These are phyloP conservation scores for Sphaeridia pumilis DNA, from an alignment of 2,888 invertebrate genomes.

Conservation along the genomic window DNA sequence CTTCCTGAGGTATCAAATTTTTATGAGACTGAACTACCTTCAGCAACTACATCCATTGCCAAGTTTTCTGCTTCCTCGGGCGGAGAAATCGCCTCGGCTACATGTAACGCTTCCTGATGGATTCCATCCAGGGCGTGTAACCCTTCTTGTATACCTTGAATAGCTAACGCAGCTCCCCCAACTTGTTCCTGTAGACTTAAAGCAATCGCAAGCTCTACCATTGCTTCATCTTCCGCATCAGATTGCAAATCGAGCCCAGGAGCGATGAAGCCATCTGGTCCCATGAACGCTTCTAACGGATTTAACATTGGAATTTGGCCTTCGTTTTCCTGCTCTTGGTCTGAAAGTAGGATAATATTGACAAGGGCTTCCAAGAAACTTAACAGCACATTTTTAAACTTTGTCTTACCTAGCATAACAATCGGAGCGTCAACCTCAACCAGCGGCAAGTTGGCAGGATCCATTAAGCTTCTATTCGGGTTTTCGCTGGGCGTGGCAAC, in stretches of 20 bases:
- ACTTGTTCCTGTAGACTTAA: slow-evolving; percentile 79
- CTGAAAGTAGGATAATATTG: neutral
- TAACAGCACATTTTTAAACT: neutral
- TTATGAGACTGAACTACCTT: neutral
- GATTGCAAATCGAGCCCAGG: slow-evolving; percentile 64
- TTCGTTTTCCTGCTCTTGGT: slow-evolving; percentile 25
- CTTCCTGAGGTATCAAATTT: slow-evolving; percentile 10
- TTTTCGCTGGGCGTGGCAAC: slow-evolving; percentile 3
- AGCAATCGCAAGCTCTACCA: slow-evolving; percentile 92
- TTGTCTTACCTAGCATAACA: slow-evolving; percentile 28
- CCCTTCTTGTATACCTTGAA: slow-evolving; percentile 40
- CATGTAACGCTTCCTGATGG: slow-evolving; percentile 34
- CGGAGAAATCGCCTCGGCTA: slow-evolving; percentile 28
- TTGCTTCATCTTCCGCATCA: slow-evolving; percentile 93
- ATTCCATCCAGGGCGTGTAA: slow-evolving; percentile 36
- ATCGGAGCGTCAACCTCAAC: slow-evolving; percentile 36
- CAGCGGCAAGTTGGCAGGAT: slow-evolving; percentile 22
- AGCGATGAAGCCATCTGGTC: slow-evolving; percentile 31
- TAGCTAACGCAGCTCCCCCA: slow-evolving; percentile 45
- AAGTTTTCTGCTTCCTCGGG: slow-evolving; percentile 31
- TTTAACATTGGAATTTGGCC: slow-evolving; percentile 30
- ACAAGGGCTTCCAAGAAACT: neutral
- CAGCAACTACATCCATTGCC: slow-evolving; percentile 17
- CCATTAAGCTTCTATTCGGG: neutral
- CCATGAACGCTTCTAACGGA: slow-evolving; percentile 34